Evolutionary conservation across 2,797 vertebrate genomes (phyloP), one percentile per base, ranked within the genome.

Genomic region (Clarias pachynema): DNA sequence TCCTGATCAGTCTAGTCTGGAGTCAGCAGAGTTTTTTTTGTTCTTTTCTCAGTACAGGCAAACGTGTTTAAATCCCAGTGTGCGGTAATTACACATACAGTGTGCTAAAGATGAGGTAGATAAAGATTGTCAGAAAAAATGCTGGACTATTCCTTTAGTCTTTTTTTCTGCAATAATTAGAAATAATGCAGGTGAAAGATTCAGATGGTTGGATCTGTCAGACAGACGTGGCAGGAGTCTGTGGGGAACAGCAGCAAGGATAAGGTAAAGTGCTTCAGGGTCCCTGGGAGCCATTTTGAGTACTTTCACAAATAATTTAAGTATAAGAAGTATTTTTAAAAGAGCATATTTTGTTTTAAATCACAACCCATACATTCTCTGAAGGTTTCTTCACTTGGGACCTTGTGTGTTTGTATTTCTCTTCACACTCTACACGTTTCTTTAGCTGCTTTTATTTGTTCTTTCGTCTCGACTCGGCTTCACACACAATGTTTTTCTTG

Each of bases 221-320:
- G 69, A 62, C 82, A 79, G 57, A 63, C 81, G 70, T 20, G 70
- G 79, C 31, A 65, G 75, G 29, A 40, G 49, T 88, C 89, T 90
- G 56, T 78, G 18, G 89, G 89, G 89, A 90, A 86, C 87, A 68
- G 66, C 80, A 63, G 83, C 16, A 56, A 74, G 87, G 82, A 86
- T 88, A 87, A 87, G 63, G 83, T 75, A 86, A 86, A 88, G 86
- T 90, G 89, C 86, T 88, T 49, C 0, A 83, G 80, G 86, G 84
- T 88, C 86, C 82, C 84, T 88, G 66, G 82, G 84, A 88, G 86
- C 84, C 82, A 85, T 88, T 66, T 88, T 88, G 34, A 87, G 85
- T 83, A 87, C 84, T 88, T 86, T 86, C 57, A 37, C 65, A 88
- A 90, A 87, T 86, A 78, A 85, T 87, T 87, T 81, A 77, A 74